Evolutionary conservation across 37 sponge, comb jelly and placozoan species (phyloP).

Genomic region (Crambe crambe): DNA sequence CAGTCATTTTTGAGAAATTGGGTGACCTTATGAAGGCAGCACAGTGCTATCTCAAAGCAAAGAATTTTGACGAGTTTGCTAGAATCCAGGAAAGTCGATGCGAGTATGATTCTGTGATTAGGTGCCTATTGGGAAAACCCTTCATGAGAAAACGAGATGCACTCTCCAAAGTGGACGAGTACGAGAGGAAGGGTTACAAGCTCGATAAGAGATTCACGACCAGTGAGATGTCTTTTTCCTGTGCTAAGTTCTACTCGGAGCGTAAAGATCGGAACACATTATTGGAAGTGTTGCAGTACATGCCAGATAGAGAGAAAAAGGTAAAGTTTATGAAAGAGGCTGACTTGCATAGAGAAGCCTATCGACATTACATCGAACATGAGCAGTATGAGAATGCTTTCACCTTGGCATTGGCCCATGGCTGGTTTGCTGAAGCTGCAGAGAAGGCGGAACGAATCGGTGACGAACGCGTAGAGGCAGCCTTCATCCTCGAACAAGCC

Average conservation of each 20-base stretch:
- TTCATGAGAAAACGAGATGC: slow-evolving; percentile 42
- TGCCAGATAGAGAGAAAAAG: slow-evolving; percentile 25
- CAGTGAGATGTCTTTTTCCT: slow-evolving; percentile 32
- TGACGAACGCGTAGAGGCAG: neutral
- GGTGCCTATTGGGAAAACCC: neutral
- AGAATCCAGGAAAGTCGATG: slow-evolving; percentile 18
- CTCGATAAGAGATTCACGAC: slow-evolving; percentile 13
- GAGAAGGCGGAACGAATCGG: neutral
- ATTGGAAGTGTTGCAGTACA: slow-evolving; percentile 34
- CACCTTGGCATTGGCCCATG: slow-evolving; percentile 28
- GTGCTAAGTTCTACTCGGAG: slow-evolving; percentile 51
- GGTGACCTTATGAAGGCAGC: slow-evolving; percentile 48
- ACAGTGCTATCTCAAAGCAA: slow-evolving; percentile 39
- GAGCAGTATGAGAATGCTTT: slow-evolving; percentile 19
- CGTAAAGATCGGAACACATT: slow-evolving; percentile 27
- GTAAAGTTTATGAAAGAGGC: slow-evolving; percentile 46
- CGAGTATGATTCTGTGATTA: slow-evolving; percentile 32
- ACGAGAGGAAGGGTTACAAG: slow-evolving; percentile 5
- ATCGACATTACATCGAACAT: neutral
- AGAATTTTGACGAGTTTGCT: slow-evolving; percentile 37
- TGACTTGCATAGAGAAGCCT: slow-evolving; percentile 34
- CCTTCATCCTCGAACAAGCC: slow-evolving; percentile 13
- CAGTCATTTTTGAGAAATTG: slow-evolving; percentile 63
- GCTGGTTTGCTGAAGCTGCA: slow-evolving; percentile 18
- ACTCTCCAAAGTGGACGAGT: slow-evolving; percentile 30